These are phyloP conservation scores for Clunio marinus DNA, from an alignment of 2,888 invertebrate genomes.

Conservation along the genomic window DNA sequence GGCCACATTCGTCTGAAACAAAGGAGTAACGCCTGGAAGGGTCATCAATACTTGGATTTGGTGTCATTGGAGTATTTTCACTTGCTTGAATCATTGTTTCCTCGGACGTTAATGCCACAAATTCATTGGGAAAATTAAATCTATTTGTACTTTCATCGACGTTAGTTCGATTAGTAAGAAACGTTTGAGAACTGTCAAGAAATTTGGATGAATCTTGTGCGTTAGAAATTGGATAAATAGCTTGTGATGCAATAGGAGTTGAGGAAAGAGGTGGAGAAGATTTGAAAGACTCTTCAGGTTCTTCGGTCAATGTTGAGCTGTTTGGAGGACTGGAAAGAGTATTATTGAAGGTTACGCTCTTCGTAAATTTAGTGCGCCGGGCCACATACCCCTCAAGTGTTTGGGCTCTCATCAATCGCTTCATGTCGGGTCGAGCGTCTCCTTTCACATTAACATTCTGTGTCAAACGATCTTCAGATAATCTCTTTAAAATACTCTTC, in stretches of 20 bases:
- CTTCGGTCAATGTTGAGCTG: slow-evolving; percentile 47
- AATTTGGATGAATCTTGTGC: background rate
- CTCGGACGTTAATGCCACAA: background rate
- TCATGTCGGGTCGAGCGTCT: slow-evolving; percentile 54
- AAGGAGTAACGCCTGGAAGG: slow-evolving; percentile 42
- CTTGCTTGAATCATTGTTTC: background rate
- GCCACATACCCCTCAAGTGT: slow-evolving; percentile 86
- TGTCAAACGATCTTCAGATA: slow-evolving; percentile 60
- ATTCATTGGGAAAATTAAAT: slow-evolving; percentile 26
- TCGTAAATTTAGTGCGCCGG: slow-evolving; percentile 79
- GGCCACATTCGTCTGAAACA: slow-evolving; percentile 43
- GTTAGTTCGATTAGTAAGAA: slow-evolving; percentile 8
- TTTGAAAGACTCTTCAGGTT: slow-evolving; percentile 39
- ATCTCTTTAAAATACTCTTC: slow-evolving; percentile 73
- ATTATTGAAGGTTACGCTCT: slow-evolving; percentile 86
- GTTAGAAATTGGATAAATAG: slow-evolving; percentile 29
- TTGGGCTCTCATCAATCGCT: slow-evolving; percentile 71
- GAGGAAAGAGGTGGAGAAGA: slow-evolving; percentile 42
- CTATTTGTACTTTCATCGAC: slow-evolving; percentile 34
- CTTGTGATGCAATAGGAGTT: background rate
- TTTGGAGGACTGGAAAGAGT: slow-evolving; percentile 76
- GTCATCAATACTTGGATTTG: background rate
- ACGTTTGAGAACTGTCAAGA: slow-evolving; percentile 1
- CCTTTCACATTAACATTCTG: slow-evolving; percentile 41
- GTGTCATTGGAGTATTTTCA: background rate